Evolutionary conservation across 1,140 invertebrate genomes (phyloP), one percentile per base, ranked within the genome.

Genomic region (Stenopsyche tienmushanensis): DNA sequence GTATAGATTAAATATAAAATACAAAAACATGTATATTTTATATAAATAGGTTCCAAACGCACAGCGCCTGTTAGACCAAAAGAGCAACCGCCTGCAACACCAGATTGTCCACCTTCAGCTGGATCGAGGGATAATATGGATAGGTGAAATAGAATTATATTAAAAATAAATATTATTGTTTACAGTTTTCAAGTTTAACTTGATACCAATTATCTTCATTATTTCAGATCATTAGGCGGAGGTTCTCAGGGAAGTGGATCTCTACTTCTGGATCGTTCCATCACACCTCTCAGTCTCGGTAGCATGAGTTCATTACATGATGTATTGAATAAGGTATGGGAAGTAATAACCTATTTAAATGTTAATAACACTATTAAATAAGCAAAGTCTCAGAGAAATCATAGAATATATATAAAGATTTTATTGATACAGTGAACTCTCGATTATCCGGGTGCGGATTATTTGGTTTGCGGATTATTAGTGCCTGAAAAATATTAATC

Each of bases 241-340:
- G 78, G 78, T 0, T 80, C 78, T n/a, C 74, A 74, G 7, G 79
- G 78, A 55, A 79, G 79, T 66, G 79, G 80, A 0, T 80, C 78
- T 0, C 64, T 79, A 24, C 70, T 84, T 26, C 77, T 85, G 72
- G 81, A 85, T 74, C 77, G 83, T 65, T 85, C 84, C 42, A 83
- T 85, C 57, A 85, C 85, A 1, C 87, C 87, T 17, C 79, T 86
- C 52, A 87, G 85, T 66, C 80, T 88, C 34, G 87, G 87, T 72
- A 89, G 87, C 73, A 88, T 89, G 80, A 86, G 86, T 72, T 89
- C 87, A 7, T 77, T 90, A 65, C 88, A 90, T 72, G 88, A 90
- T 70, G 86, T 88, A 73, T 84, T 87, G 34, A 85, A 60, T 47
- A 60, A 60, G 57, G 57, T 60, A 83, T 17, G 18, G 29, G 20